Percentiles rank a stretch among this genome's conserved stretches.
phyloP scores from a whole-genome alignment of 2,888 invertebrate genomes.

The Drosophila nr. fundita region DNA sequence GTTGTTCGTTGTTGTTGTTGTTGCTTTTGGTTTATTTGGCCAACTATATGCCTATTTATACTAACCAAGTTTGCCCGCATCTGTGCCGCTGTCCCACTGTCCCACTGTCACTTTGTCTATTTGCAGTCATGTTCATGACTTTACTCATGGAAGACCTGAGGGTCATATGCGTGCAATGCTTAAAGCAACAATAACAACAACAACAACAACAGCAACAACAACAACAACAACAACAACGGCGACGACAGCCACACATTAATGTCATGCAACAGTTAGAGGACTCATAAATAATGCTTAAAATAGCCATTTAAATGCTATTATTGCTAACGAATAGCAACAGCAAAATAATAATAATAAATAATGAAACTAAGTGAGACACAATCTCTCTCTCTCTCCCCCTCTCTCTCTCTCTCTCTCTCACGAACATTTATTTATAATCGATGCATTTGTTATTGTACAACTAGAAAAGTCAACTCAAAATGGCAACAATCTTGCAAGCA shows the following conservation, averaged over 20 bases:
- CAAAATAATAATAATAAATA: constrained; percentile 41
- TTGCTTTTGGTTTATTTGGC: neutral
- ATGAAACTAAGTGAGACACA: constrained; percentile 55
- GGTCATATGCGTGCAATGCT: constrained; percentile 62
- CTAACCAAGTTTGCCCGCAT: constrained; percentile 16
- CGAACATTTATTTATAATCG: constrained; percentile 50
- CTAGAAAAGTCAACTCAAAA: constrained; percentile 17
- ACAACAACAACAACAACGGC: constrained; percentile 31
- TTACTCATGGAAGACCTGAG: constrained; percentile 61
- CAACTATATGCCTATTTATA: constrained; percentile 34
- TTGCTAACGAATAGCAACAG: constrained; percentile 33
- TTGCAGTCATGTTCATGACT: constrained; percentile 59
- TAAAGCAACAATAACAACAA: constrained; percentile 10
- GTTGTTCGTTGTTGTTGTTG: constrained; percentile 2
- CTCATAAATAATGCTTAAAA: constrained; percentile 74
- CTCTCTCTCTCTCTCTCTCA: neutral
- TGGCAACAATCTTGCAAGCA: neutral
- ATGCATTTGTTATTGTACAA: constrained; percentile 31
- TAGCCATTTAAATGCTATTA: constrained; percentile 73
- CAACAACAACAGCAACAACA: constrained; percentile 13
- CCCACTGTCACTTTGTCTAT: constrained; percentile 35
- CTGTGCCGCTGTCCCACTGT: constrained; percentile 25
- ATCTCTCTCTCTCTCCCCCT: constrained; percentile 1
- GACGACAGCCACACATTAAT: constrained; percentile 58
- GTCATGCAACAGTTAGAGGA: constrained; percentile 60